Percentiles rank a stretch among this genome's conserved stretches.
Evolutionary conservation across 2,888 invertebrate genomes (phyloP).

Genomic region (Nephrotoma flavescens): DNA sequence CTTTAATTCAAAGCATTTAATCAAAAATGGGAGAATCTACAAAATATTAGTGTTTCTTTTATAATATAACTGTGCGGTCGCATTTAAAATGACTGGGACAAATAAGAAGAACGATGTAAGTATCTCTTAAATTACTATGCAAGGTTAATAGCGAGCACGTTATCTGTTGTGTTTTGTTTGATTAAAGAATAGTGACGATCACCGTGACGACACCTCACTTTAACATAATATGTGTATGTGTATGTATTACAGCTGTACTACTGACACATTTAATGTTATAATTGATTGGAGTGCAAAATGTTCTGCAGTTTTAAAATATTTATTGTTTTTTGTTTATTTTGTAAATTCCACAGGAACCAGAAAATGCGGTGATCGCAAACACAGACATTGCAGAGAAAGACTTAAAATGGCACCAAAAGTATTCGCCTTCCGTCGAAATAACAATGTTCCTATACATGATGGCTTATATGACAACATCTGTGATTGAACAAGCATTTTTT

Average conservation of each 20-base stretch:
- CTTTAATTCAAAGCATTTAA: background rate
- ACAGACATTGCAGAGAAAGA: background rate
- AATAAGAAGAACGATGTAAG: background rate
- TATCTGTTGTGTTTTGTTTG: no score
- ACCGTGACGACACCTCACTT: background rate
- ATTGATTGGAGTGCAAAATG: background rate
- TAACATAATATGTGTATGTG: background rate
- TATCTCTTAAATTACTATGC: background rate
- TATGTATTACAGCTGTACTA: background rate
- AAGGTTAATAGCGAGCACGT: background rate
- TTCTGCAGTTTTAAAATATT: background rate
- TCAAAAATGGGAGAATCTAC: background rate
- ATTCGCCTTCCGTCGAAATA: slow-evolving; percentile 52
- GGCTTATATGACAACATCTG: slow-evolving; percentile 67
- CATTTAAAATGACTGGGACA: background rate
- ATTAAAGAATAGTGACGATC: background rate
- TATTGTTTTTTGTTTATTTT: background rate
- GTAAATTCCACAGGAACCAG: background rate
- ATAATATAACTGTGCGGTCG: background rate
- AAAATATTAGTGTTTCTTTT: background rate
- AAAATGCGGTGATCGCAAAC: background rate
- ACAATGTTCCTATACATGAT: slow-evolving; percentile 80
- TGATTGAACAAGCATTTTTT: slow-evolving; percentile 66
- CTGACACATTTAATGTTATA: background rate
- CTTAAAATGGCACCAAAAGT: slow-evolving; percentile 2